Conservation (phyloP, 2,888 invertebrate species). For the Drosophila infuscata region DNA sequence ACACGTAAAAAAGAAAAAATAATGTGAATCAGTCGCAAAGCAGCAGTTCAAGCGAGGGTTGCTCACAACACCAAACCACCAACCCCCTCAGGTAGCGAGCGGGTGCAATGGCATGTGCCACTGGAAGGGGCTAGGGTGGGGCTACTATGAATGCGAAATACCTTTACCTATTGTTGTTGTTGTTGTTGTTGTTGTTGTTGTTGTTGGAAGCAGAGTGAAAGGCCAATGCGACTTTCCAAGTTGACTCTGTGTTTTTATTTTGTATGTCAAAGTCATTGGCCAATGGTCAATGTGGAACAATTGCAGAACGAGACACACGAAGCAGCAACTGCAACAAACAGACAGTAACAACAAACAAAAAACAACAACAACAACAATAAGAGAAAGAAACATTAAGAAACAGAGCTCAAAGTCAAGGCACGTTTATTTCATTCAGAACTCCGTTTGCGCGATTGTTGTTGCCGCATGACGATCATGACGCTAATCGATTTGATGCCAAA, state of each 20-base stretch:
- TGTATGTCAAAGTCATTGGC: slow-evolving; percentile 75
- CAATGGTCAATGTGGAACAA: slow-evolving; percentile 68
- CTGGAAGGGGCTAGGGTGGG: background rate
- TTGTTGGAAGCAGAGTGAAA: slow-evolving; percentile 55
- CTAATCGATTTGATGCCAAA: slow-evolving; percentile 75
- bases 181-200: background rate
- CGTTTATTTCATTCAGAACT: slow-evolving; percentile 37
- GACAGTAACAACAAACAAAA: background rate
- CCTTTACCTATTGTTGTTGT: slow-evolving; percentile 18
- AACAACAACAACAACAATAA: background rate
- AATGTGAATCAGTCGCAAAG: slow-evolving; percentile 12
- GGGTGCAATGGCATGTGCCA: slow-evolving; percentile 51
- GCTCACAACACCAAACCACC: background rate
- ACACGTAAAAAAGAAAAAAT: slow-evolving; percentile 33
- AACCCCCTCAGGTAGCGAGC: background rate
- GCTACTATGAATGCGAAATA: slow-evolving; percentile 31
- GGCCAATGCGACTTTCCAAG: slow-evolving; percentile 49
- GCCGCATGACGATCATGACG: slow-evolving; percentile 45
- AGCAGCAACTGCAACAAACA: background rate
- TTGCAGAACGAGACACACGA: slow-evolving; percentile 61
- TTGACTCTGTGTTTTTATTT: slow-evolving; percentile 35
- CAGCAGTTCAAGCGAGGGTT: slow-evolving; percentile 21
- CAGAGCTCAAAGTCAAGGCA: slow-evolving; percentile 31
- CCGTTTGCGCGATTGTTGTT: slow-evolving; percentile 31
- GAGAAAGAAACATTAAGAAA: background rate